phyloP scores from a whole-genome alignment of 2,797 vertebrate genomes.

The Mus spretus region DNA sequence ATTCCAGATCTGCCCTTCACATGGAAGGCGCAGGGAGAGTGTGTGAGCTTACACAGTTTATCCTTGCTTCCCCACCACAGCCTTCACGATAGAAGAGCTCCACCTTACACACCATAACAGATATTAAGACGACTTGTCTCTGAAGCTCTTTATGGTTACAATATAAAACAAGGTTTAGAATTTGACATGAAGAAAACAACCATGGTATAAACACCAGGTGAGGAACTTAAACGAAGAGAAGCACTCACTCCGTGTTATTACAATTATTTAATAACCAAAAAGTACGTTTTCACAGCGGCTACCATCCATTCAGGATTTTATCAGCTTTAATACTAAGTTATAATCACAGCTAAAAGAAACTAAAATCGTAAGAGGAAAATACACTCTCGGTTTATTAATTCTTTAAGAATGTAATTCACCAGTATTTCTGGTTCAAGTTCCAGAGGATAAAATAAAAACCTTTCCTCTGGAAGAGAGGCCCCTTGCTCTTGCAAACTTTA shows the following conservation, averaged over 20 bases:
- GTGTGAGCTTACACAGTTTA: slow-evolving; percentile 22
- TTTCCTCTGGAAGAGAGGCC: neutral
- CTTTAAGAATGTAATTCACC: slow-evolving; percentile 56
- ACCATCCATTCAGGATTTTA: slow-evolving; percentile 12
- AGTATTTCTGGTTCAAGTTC: slow-evolving; percentile 46
- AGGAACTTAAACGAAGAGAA: slow-evolving; percentile 37
- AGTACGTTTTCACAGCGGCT: slow-evolving; percentile 11
- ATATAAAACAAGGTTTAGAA: slow-evolving; percentile 63
- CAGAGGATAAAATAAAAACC: slow-evolving; percentile 40
- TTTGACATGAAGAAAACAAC: slow-evolving; percentile 1
- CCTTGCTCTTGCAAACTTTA: too few species aligned
- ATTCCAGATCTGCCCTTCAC: slow-evolving; percentile 38
- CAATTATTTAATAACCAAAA: slow-evolving; percentile 35
- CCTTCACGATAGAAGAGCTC: neutral
- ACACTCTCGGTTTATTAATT: neutral
- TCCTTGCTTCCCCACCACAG: slow-evolving; percentile 34
- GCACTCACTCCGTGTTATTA: slow-evolving; percentile 17
- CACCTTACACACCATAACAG: slow-evolving; percentile 29
- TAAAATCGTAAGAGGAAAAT: slow-evolving; percentile 50
- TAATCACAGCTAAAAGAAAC: slow-evolving; percentile 48
- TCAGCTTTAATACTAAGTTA: slow-evolving; percentile 31
- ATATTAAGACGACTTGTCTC: slow-evolving; percentile 33
- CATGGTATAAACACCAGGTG: slow-evolving; percentile 24
- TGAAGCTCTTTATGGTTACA: slow-evolving; percentile 42
- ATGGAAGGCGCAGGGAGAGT: slow-evolving; percentile 59